Conservation (phyloP, 2,113 vertebrate genomes). For the Peucedramus taeniatus region DNA sequence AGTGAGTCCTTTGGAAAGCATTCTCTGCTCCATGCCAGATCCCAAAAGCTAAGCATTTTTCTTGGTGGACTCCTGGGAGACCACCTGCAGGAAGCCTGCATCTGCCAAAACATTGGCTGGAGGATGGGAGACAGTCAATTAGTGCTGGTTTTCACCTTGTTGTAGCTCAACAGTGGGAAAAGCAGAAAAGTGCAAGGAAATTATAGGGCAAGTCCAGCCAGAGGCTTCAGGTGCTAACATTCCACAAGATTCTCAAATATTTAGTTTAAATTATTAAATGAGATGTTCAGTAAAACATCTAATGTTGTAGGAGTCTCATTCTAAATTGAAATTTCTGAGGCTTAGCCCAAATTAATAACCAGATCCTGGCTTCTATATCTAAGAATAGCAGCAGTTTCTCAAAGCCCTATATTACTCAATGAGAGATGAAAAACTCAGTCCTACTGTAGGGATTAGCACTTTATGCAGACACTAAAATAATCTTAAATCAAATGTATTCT, state of each 20-base stretch:
- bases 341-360: neutral
- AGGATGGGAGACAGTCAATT: neutral
- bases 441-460: neutral
- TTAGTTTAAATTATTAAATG: neutral
- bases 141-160: neutral
- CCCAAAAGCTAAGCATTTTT: neutral
- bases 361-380: neutral
- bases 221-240: neutral
- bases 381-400: neutral
- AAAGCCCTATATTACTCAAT: neutral
- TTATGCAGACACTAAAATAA: neutral
- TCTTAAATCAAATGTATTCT: neutral
- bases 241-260: neutral
- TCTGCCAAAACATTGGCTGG: neutral
- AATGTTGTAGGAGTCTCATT: neutral
- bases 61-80: neutral
- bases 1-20: neutral
- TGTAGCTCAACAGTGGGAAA: neutral
- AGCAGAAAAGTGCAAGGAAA: neutral
- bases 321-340: neutral
- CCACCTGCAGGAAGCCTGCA: neutral
- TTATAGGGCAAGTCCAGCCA: fast-evolving
- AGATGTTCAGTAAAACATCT: neutral
- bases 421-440: neutral
- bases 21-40: neutral